Base-by-base conservation (phyloP, 2,888 invertebrate genomes). In the Polyommatus icarus region DNA sequence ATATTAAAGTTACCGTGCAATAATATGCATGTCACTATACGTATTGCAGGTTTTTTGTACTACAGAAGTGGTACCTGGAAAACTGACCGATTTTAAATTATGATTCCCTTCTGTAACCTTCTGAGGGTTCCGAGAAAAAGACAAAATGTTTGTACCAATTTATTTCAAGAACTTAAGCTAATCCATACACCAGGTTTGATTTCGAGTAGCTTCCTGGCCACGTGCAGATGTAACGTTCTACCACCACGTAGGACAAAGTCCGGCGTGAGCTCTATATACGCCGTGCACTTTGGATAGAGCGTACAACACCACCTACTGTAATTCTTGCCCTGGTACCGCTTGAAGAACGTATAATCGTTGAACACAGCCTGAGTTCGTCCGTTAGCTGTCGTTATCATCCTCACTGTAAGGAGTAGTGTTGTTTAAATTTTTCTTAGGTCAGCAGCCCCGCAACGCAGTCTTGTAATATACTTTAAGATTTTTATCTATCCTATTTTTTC, bases 231-330 rank as follows among this genome's bases (percentile, higher is more conserved):
- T 29, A 40, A 71, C 2, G 77, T 77, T 3, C 77, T 46, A n/a
- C 76, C 77, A 5, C 77, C 78, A 32, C 50, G n/a, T 8, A 82
- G 76, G 3, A 24, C 7, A 73, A 80, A 71, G 15, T 80, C 50
- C 4, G 76, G 73, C 54, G 81, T 80, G 0, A 82, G 77, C 20
- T 79, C 78, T 8, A 81, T 50, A 46, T 76, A 79, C 12, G 80
- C 80, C 36, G 67, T 50, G 78, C 82, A 83, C 36, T 79, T 82
- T 2, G 83, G 80, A n/a, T 78, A 80, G 7, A 79, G 77, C 0
- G 86, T 87, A 76, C 87, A 88, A 32, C 79, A 79, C 86, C 87
- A 87, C 10, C 81, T 82, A n/a, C 77, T 40, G 67, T 79, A 77
- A 15, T 72, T 78, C 32, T 79, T 81, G 29, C 81, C 72, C 3